A percentile compares a stretch with the other conserved stretches of the same genome.
Conservation (phyloP, 1,140 invertebrate species). For the Diplogasteroides magnus region DNA sequence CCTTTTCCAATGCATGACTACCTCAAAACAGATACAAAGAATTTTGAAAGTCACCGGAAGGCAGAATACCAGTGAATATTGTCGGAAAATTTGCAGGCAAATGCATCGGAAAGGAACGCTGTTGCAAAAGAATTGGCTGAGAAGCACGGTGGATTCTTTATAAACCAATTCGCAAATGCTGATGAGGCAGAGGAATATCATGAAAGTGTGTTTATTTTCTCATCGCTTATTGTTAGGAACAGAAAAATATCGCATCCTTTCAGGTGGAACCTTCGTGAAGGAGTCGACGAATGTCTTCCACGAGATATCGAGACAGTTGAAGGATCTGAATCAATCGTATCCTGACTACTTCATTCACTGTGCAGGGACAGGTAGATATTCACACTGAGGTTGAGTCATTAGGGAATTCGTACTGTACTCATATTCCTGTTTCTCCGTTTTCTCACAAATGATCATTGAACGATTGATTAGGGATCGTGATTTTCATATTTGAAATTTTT, state of each 20-base stretch:
- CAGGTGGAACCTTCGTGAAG: constrained; percentile 18
- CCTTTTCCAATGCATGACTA: neutral
- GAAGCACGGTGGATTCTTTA: constrained; percentile 31
- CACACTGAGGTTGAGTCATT: neutral
- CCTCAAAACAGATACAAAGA: neutral
- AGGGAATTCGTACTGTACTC: too few relatives aligned
- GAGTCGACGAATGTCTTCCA: constrained; percentile 41
- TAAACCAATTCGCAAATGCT: constrained; percentile 40
- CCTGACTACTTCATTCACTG: constrained; percentile 40
- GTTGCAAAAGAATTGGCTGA: constrained; percentile 16
- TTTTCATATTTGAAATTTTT: too few relatives aligned
- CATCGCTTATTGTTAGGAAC: neutral
- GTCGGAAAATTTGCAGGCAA: neutral
- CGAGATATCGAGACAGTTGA: constrained; percentile 37
- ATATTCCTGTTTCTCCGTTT: neutral
- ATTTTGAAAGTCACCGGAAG: constrained; percentile 14
- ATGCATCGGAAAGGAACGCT: constrained; percentile 8
- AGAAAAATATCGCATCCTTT: constrained; percentile 2
- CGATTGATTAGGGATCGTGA: too few relatives aligned
- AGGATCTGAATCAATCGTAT: neutral
- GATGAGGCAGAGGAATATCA: constrained; percentile 36
- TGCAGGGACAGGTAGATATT: constrained; percentile 22
- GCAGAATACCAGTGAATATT: neutral
- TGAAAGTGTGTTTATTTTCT: constrained; percentile 28
- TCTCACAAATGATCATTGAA: neutral